Evolutionary conservation across 2,797 vertebrate genomes (phyloP).

Genomic region (Enteromius trimaculatus): DNA sequence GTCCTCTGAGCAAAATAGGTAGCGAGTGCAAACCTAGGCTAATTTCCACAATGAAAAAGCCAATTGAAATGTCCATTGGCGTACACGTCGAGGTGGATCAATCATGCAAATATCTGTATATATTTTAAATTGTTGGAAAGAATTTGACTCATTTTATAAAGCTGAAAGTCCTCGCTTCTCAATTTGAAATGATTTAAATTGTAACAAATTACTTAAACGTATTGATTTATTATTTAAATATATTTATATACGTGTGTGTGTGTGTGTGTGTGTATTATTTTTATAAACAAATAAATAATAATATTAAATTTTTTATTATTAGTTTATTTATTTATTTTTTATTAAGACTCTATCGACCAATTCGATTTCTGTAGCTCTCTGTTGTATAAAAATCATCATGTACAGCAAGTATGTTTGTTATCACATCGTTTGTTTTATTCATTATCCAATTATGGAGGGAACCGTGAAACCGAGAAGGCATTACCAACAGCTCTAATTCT

Average conservation of each 20-base stretch:
- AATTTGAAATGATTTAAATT: neutral
- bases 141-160: neutral
- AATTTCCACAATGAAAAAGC: slow-evolving; percentile 19
- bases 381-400: neutral
- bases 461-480: neutral
- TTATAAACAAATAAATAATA: neutral
- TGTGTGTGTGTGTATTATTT: neutral
- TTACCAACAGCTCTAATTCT: slow-evolving; percentile 17
- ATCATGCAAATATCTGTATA: neutral
- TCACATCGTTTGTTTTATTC: neutral
- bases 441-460: neutral
- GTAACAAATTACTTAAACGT: neutral
- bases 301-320: neutral
- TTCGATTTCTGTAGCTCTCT: neutral
- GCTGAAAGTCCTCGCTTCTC: neutral
- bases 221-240: neutral
- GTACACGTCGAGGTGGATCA: neutral
- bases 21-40: slow-evolving; percentile 18
- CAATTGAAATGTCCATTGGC: slow-evolving; percentile 12
- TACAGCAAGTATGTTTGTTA: neutral
- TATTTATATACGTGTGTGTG: no score
- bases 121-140: neutral
- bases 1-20: slow-evolving; percentile 43
- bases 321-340: neutral
- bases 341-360: neutral